Conservation (phyloP, 2,888 invertebrate species). For the Oegoconia quadripuncta region DNA sequence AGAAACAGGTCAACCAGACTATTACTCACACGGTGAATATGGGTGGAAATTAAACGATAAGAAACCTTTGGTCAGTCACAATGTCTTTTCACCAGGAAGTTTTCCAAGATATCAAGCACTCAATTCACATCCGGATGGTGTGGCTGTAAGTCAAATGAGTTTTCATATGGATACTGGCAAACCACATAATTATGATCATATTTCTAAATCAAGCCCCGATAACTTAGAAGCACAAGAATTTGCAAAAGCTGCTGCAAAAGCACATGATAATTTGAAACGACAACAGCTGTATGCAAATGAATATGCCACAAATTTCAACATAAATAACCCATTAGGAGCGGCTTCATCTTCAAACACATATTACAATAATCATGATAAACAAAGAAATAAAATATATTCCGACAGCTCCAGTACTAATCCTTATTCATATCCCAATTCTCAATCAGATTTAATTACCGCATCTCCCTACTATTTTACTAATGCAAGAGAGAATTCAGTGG, state of each 20-base stretch:
- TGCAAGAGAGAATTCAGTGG: slow-evolving; percentile 41
- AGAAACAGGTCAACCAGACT: slow-evolving; percentile 46
- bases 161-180: slow-evolving; percentile 64
- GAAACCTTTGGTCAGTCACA: slow-evolving; percentile 43
- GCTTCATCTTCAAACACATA: slow-evolving; percentile 29
- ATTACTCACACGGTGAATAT: slow-evolving; percentile 68
- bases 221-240: slow-evolving; percentile 59
- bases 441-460: slow-evolving; percentile 55
- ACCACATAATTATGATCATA: slow-evolving; percentile 49
- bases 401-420: slow-evolving; percentile 37
- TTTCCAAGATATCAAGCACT: slow-evolving; percentile 47
- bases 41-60: slow-evolving; percentile 70
- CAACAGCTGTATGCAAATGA: slow-evolving; percentile 42
- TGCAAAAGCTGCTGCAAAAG: slow-evolving; percentile 65
- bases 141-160: slow-evolving; percentile 57
- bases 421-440: slow-evolving; percentile 37
- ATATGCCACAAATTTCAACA: slow-evolving; percentile 33
- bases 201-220: slow-evolving; percentile 53
- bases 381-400: slow-evolving; percentile 38
- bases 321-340: slow-evolving; percentile 27
- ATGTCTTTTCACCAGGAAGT: slow-evolving; percentile 40
- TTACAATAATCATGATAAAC: slow-evolving; percentile 43
- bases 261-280: slow-evolving; percentile 62
- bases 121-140: slow-evolving; percentile 41
- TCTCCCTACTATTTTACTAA: slow-evolving; percentile 52